Evolutionary conservation across 2,113 vertebrate species (phyloP).

Genomic region (Irena cyanogastra): DNA sequence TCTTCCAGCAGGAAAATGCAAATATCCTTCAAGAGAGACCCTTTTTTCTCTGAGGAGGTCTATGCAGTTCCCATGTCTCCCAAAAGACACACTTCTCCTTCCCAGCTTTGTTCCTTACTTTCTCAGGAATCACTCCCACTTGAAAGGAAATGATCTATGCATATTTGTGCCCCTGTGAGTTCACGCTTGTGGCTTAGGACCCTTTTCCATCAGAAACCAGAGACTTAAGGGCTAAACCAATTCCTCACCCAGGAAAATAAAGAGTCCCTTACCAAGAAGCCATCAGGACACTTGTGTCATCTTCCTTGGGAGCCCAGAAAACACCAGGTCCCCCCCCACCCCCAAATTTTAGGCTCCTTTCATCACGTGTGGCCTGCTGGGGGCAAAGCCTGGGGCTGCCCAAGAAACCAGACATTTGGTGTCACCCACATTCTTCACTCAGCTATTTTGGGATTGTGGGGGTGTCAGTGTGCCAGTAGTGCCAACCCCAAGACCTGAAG

Average conservation of each 20-base stretch:
- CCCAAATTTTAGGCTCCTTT: background rate
- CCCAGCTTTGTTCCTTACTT: background rate
- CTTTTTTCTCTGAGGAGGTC: background rate
- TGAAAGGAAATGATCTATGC: background rate
- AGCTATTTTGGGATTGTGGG: background rate
- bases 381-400: background rate
- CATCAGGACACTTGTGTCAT: background rate
- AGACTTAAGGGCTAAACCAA: background rate
- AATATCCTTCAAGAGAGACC: background rate
- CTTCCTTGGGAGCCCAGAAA: background rate
- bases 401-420: background rate
- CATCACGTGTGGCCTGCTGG: background rate
- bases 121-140: background rate
- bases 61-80: background rate
- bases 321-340: fast-evolving
- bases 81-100: background rate
- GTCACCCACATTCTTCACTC: background rate
- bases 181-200: background rate
- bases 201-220: background rate
- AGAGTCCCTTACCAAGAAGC: background rate
- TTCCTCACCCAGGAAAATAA: background rate
- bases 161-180: background rate
- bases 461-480: background rate
- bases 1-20: background rate
- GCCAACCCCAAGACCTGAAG: background rate